Conservation (phyloP, 2,113 vertebrate species). For the Psilopogon haemacephalus region DNA sequence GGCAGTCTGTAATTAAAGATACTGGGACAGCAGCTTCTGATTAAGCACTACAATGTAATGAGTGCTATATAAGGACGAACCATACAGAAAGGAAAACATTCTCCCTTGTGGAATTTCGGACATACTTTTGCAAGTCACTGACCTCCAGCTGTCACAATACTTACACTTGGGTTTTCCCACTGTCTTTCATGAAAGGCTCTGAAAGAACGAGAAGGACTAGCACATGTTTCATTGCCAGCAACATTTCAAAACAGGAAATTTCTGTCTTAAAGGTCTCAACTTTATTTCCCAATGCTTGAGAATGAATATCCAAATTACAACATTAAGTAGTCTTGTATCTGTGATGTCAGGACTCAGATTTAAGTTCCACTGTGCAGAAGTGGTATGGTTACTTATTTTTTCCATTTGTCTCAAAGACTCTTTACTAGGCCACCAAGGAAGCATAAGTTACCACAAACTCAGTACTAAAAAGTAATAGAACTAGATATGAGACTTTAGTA, state of each 20-base stretch:
- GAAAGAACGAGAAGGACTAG: not conserved
- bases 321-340: not conserved
- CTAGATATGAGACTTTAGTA: not conserved
- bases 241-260: slow-evolving; percentile 1
- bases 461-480: not conserved
- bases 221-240: not conserved
- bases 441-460: not conserved
- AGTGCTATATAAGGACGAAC: not conserved
- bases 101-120: not conserved
- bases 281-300: not conserved
- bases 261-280: not conserved
- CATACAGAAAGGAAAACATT: not conserved
- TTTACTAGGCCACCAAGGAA: not conserved
- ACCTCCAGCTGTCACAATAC: slow-evolving; percentile 21
- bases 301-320: slow-evolving; percentile 11
- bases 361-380: not conserved
- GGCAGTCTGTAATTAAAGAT: not conserved
- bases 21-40: not conserved
- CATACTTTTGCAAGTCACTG: not conserved
- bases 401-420: not conserved
- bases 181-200: not conserved
- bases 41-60: not conserved
- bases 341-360: not conserved
- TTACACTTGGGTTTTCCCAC: not conserved
- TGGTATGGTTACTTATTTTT: not conserved